A percentile compares a stretch with the other conserved stretches of the same genome.
Evolutionary conservation across 2,888 invertebrate genomes (phyloP).

Genomic region (Cepaea hortensis): DNA sequence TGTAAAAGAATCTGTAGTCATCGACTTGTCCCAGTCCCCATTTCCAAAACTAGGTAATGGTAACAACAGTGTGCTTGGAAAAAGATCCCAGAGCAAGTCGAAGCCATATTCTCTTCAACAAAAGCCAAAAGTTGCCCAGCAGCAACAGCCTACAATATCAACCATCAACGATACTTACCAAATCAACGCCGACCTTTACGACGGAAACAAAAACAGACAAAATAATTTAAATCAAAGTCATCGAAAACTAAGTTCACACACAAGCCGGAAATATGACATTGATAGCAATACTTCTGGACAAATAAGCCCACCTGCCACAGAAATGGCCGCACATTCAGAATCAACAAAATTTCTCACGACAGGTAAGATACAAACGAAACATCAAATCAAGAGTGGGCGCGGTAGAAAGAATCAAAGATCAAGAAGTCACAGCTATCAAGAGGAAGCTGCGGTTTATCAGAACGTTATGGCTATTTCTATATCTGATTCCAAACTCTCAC

Average conservation of each 20-base stretch:
- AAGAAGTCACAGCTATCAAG: too few relatives aligned
- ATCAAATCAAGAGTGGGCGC: too few relatives aligned
- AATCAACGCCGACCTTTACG: too few relatives aligned
- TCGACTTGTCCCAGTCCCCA: too few relatives aligned
- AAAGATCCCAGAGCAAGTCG: background rate
- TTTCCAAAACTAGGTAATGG: background rate
- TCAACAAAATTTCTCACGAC: background rate
- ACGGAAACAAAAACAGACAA: too few relatives aligned
- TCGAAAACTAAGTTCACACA: too few relatives aligned
- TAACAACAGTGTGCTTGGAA: background rate
- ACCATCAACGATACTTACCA: too few relatives aligned
- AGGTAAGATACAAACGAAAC: background rate
- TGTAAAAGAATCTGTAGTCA: background rate
- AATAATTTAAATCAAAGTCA: too few relatives aligned
- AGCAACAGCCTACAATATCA: background rate
- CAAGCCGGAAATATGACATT: too few relatives aligned
- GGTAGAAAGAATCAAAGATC: too few relatives aligned
- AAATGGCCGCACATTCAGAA: background rate
- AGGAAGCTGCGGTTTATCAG: background rate
- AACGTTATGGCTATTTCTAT: background rate
- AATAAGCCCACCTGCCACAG: too few relatives aligned
- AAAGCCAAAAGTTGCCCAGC: background rate
- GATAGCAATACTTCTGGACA: too few relatives aligned
- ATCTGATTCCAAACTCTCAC: slow-evolving; percentile 7
- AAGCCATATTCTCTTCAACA: background rate